Percentiles rank a stretch among this genome's conserved stretches.
Evolutionary conservation across 2,797 vertebrate species (phyloP).

Genomic region (Brachyalestes nurse): DNA sequence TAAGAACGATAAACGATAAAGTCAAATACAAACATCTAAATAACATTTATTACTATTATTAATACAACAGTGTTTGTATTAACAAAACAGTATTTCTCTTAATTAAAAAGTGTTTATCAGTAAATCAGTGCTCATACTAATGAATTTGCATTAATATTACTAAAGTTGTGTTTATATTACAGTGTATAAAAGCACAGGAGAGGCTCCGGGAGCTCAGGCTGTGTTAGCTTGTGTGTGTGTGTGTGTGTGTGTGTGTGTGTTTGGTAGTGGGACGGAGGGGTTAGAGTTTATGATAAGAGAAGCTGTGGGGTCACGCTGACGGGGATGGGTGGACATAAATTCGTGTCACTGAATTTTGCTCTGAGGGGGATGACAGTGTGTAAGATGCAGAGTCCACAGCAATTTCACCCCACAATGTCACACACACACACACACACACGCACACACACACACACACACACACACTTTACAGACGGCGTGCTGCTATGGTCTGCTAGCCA

Average conservation of each 20-base stretch:
- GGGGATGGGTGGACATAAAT: constrained; percentile 75
- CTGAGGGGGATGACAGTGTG: constrained; percentile 63
- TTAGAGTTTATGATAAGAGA: constrained; percentile 86
- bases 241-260: neutral
- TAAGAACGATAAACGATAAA: too few species aligned
- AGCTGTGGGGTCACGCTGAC: constrained; percentile 72
- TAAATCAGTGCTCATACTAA: too few species aligned
- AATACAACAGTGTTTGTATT: too few species aligned
- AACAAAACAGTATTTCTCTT: too few species aligned
- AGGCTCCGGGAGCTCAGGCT: constrained; percentile 58
- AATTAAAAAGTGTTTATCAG: too few species aligned
- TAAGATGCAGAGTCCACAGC: constrained; percentile 67
- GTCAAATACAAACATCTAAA: too few species aligned
- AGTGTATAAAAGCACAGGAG: neutral
- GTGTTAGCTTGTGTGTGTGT: neutral
- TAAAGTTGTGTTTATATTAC: neutral
- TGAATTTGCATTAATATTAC: too few species aligned
- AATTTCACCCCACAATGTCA: constrained; percentile 79
- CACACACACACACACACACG: constrained; percentile 61
- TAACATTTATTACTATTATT: too few species aligned
- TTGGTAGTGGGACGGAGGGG: constrained; percentile 56
- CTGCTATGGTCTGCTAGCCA: constrained; percentile 74
- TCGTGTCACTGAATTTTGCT: constrained; percentile 71
- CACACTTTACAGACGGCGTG: constrained; percentile 53
- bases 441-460: constrained; percentile 17